Conservation (phyloP, 2,797 vertebrate species). For the Rhynchotus rufescens region DNA sequence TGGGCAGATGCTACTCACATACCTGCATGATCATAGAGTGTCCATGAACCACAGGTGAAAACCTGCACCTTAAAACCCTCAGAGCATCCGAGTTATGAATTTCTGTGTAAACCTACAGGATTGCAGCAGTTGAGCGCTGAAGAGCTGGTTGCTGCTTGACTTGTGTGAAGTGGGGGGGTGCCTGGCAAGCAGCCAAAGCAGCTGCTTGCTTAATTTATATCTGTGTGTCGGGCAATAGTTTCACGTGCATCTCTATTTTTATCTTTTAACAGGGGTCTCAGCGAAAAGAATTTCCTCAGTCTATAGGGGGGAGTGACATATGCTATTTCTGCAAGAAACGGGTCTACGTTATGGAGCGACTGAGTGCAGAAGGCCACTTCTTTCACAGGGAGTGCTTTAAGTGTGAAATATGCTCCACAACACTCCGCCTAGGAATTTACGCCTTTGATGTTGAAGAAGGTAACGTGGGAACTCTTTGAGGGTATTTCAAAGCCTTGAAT, state of each 20-base stretch:
- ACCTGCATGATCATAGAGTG: not conserved
- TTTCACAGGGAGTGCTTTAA: constrained; percentile 98
- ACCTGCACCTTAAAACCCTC: not conserved
- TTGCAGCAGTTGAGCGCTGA: not conserved
- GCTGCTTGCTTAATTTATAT: not conserved
- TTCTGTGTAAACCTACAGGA: not conserved
- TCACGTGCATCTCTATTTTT: not conserved
- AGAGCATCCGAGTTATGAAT: not conserved
- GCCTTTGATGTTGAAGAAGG: constrained; percentile 92
- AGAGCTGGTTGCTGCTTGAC: not conserved
- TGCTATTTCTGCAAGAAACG: constrained; percentile 92
- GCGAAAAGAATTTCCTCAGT: constrained; percentile 84
- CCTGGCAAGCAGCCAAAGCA: not conserved
- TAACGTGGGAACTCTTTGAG: constrained; percentile 54
- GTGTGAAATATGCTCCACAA: constrained; percentile 88
- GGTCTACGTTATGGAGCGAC: constrained; percentile 94
- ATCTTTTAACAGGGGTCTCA: constrained; percentile 82
- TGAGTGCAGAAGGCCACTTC: constrained; percentile 92
- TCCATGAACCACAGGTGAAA: not conserved
- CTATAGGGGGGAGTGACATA: constrained; percentile 88
- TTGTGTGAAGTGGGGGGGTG: not conserved
- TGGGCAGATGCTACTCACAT: not conserved
- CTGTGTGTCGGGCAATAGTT: not conserved
- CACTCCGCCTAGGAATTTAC: constrained; percentile 89
- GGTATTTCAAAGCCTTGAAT: not conserved